These are phyloP conservation scores for Epistrophe grossulariae DNA, from an alignment of 2,888 invertebrate species.

Conservation along the genomic window DNA sequence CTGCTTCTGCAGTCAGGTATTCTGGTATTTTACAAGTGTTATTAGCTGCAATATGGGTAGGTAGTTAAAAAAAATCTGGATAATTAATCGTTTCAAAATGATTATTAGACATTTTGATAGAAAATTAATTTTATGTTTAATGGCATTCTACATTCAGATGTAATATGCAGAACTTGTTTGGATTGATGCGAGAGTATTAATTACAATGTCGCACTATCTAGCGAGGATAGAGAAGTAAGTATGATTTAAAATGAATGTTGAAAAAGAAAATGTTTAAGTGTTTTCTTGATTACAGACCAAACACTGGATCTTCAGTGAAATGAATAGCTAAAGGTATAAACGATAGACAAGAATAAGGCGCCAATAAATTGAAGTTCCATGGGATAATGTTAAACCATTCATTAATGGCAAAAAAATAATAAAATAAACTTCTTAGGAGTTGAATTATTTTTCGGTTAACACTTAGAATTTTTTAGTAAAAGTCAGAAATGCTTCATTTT, in stretches of 20 bases:
- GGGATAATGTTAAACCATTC: too few species aligned
- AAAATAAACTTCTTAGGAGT: too few species aligned
- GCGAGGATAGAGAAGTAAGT: not conserved
- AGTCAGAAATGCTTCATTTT: too few species aligned
- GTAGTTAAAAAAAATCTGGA: conserved; percentile 1
- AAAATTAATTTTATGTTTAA: conserved; percentile 39
- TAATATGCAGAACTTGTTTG: conserved; percentile 6
- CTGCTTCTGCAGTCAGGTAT: conserved; percentile 1
- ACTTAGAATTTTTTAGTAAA: too few species aligned
- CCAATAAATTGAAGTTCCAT: too few species aligned
- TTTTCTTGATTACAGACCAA: not conserved
- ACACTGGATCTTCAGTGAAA: too few species aligned
- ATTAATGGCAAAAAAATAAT: too few species aligned
- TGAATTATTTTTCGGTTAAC: too few species aligned
- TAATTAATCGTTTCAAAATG: conserved; percentile 44
- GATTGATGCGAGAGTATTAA: not conserved
- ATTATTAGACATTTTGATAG: conserved; percentile 37
- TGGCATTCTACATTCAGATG: conserved; percentile 4
- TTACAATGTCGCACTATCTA: not conserved
- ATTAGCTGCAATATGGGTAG: conserved; percentile 18
- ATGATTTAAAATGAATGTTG: not conserved
- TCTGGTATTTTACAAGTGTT: conserved; percentile 31
- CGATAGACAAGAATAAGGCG: too few species aligned
- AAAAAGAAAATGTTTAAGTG: not conserved
- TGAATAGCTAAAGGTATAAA: too few species aligned